phyloP scores from a whole-genome alignment of 64 coral and sea anemone species.

The Hydrozoanthus tunicans region DNA sequence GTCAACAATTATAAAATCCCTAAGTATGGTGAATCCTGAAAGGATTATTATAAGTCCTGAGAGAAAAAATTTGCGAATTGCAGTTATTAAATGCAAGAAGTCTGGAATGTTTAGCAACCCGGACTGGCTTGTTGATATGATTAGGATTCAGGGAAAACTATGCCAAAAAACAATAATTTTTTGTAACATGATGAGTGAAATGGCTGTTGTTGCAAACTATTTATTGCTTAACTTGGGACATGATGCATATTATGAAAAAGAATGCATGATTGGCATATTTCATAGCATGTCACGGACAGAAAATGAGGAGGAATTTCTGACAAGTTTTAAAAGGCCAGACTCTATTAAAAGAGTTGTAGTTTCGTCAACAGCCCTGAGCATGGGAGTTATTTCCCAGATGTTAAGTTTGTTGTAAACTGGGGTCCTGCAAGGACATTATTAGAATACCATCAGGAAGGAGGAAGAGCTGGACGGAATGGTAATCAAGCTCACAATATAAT shows the following conservation, averaged over 20 bases:
- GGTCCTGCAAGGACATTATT: conserved; percentile 25
- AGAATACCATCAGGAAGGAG: conserved; percentile 34
- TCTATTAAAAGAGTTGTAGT: conserved; percentile 1
- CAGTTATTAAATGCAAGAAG: conserved; percentile 50
- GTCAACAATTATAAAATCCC: background rate
- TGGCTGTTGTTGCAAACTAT: conserved; percentile 17
- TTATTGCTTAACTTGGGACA: conserved; percentile 10
- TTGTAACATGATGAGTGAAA: conserved; percentile 24
- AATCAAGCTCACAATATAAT: conserved; percentile 13
- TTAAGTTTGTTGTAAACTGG: conserved; percentile 20
- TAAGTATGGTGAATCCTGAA: background rate
- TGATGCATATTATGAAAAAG: background rate
- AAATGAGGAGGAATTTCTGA: background rate
- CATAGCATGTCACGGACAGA: background rate
- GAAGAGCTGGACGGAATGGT: conserved; percentile 9
- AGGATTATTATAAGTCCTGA: conserved; percentile 53
- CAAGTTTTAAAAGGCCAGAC: conserved; percentile 19
- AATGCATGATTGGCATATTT: conserved; percentile 2
- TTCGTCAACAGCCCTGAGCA: conserved; percentile 25
- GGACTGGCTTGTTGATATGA: conserved; percentile 48
- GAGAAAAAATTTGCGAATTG: conserved; percentile 44
- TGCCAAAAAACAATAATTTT: conserved; percentile 29
- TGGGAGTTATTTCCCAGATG: conserved; percentile 35
- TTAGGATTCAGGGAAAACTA: background rate
- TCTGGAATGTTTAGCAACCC: conserved; percentile 9